phyloP scores from a whole-genome alignment of 2,797 vertebrate genomes.

The Setipinna tenuifilis region DNA sequence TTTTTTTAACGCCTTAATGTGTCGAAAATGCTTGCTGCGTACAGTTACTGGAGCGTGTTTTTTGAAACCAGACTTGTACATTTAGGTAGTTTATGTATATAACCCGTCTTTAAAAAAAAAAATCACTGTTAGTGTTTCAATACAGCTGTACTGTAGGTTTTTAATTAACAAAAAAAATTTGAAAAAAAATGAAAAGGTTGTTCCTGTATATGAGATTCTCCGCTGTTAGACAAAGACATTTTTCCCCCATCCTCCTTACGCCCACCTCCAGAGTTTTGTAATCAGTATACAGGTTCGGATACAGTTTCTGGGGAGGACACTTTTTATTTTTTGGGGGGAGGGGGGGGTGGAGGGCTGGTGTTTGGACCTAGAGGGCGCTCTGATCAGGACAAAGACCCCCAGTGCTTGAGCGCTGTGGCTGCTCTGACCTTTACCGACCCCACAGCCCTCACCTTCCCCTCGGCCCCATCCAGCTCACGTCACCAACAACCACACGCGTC shows the following conservation, averaged over 20 bases:
- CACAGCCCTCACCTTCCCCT: not conserved
- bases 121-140: slow-evolving; percentile 76
- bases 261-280: slow-evolving; percentile 53
- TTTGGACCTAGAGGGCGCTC: not conserved
- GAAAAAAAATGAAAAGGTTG: slow-evolving; percentile 58
- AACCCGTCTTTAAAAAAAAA: slow-evolving; percentile 73
- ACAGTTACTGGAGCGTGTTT: slow-evolving; percentile 56
- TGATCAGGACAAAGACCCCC: slow-evolving; percentile 48
- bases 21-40: slow-evolving; percentile 53
- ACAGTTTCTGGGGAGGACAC: slow-evolving; percentile 62
- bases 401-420: not conserved
- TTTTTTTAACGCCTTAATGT: slow-evolving; percentile 55
- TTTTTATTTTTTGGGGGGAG: slow-evolving; percentile 35
- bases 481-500: not conserved
- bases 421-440: not conserved
- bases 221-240: slow-evolving; percentile 61
- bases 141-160: slow-evolving; percentile 77
- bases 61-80: slow-evolving; percentile 70
- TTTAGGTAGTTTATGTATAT: slow-evolving; percentile 79
- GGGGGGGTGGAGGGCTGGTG: too few species aligned
- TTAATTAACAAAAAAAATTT: slow-evolving; percentile 72
- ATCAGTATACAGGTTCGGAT: slow-evolving; percentile 65
- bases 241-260: slow-evolving; percentile 15
- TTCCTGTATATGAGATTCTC: slow-evolving; percentile 57
- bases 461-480: not conserved